Percentiles rank a stretch among this genome's conserved stretches.
Evolutionary conservation across 2,797 vertebrate genomes (phyloP).

Genomic region (Argyrosomus regius): DNA sequence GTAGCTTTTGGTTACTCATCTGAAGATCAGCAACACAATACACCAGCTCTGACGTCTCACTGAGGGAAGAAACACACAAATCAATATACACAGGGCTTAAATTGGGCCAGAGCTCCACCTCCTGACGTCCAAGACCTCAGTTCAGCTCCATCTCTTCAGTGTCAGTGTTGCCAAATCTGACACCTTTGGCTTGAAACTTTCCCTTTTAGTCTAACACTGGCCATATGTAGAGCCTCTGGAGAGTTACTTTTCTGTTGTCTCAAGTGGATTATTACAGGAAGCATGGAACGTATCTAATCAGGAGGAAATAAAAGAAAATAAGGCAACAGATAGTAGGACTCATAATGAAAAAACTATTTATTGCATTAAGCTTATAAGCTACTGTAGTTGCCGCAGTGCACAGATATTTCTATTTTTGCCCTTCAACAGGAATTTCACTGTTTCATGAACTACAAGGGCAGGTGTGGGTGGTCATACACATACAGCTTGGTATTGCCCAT

Average conservation of each 20-base stretch:
- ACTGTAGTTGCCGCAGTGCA: neutral
- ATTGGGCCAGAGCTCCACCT: neutral
- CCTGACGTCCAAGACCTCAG: neutral
- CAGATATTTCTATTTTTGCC: neutral
- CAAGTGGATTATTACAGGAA: neutral
- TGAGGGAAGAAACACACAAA: slow-evolving; percentile 68
- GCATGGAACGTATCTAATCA: neutral
- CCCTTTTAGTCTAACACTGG: neutral
- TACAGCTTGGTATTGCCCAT: too few species aligned
- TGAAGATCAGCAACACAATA: slow-evolving; percentile 90
- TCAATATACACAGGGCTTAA: neutral
- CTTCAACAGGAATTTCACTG: neutral
- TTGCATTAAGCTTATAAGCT: neutral
- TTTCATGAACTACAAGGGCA: neutral
- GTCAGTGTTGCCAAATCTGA: neutral
- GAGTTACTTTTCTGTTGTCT: neutral
- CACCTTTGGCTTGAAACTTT: neutral
- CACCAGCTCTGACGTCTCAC: slow-evolving; percentile 92
- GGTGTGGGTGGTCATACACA: neutral
- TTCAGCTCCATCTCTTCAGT: neutral
- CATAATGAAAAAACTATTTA: neutral
- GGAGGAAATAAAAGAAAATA: neutral
- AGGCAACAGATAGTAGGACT: neutral
- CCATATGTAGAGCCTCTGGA: neutral
- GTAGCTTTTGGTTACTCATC: slow-evolving; percentile 91